Percentiles rank a stretch among this genome's conserved stretches.
Evolutionary conservation across 1,140 invertebrate genomes (phyloP).

Genomic region (Drosophila arizonae): DNA sequence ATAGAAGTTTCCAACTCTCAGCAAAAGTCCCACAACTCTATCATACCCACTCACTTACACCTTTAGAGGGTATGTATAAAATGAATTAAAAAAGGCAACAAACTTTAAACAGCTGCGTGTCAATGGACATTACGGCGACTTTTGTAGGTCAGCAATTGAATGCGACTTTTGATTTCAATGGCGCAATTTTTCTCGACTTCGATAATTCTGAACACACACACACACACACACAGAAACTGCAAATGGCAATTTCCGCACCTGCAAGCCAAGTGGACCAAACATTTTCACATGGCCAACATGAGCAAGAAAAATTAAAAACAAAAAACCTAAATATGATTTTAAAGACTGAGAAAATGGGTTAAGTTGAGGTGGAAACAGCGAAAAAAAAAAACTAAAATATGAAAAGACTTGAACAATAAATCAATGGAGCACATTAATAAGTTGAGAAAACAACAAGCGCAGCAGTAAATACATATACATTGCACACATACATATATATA

Average conservation of each 20-base stretch:
- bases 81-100: neutral
- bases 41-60: neutral
- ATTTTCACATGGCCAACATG: slow-evolving; percentile 29
- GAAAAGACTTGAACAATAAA: slow-evolving; percentile 32
- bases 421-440: slow-evolving; percentile 49
- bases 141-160: slow-evolving; percentile 66
- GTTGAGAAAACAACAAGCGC: slow-evolving; percentile 20
- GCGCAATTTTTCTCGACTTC: slow-evolving; percentile 45
- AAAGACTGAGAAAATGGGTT: slow-evolving; percentile 40
- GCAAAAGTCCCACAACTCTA: neutral
- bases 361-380: slow-evolving; percentile 21
- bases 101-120: slow-evolving; percentile 18
- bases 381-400: slow-evolving; percentile 13
- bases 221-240: neutral
- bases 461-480: neutral
- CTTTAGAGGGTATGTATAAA: slow-evolving; percentile 19
- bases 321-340: slow-evolving; percentile 6
- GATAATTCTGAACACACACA: neutral
- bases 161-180: slow-evolving; percentile 65
- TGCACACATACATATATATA: neutral
- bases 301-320: neutral
- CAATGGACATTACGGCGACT: slow-evolving; percentile 18
- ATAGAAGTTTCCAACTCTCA: neutral
- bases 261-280: slow-evolving; percentile 31
- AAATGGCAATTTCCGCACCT: slow-evolving; percentile 30